Conservation (phyloP, 92 coral and sea anemone genomes). For the Bergia puertoricense region DNA sequence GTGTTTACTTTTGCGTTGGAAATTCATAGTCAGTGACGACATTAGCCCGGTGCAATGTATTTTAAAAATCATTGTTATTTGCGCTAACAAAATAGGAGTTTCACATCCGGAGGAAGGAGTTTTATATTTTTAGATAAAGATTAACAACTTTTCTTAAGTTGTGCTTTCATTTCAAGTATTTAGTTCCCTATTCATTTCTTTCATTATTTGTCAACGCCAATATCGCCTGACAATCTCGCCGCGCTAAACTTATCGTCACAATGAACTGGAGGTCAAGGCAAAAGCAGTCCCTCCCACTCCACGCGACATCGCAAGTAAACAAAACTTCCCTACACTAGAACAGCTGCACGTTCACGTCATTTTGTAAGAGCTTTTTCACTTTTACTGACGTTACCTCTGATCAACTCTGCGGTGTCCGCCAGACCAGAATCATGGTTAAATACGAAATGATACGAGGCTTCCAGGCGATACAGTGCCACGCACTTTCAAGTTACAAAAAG, state of each 20-base stretch:
- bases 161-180: not conserved
- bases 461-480: too few relatives aligned
- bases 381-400: not conserved
- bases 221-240: slow-evolving; percentile 4
- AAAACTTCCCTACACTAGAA: not conserved
- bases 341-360: slow-evolving; percentile 13
- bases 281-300: not conserved
- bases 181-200: not conserved
- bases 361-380: not conserved
- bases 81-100: not conserved
- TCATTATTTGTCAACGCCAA: not conserved
- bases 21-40: not conserved
- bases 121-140: too few relatives aligned
- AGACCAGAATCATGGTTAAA: not conserved
- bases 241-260: not conserved
- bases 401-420: not conserved
- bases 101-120: too few relatives aligned
- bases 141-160: not conserved
- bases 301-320: not conserved
- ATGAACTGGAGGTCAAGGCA: slow-evolving; percentile 11
- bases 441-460: too few relatives aligned
- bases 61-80: not conserved
- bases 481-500: too few relatives aligned
- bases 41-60: not conserved
- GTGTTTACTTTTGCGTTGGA: not conserved